A percentile compares a stretch with the other conserved stretches of the same genome.
Conservation (phyloP, 1,140 invertebrate genomes). For the Rhynchophorus ferrugineus region DNA sequence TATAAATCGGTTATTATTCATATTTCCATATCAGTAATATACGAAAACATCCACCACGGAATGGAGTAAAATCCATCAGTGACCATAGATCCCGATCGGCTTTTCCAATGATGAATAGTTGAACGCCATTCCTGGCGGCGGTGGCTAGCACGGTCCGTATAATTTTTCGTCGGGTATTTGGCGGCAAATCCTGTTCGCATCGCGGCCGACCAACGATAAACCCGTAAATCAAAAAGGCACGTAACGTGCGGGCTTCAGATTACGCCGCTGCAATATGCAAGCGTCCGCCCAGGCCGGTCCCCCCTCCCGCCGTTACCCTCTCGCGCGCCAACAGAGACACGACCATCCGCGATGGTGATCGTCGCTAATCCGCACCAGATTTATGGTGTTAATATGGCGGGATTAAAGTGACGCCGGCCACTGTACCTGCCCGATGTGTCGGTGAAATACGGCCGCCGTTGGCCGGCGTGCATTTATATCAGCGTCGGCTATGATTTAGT, state of each 20-base stretch:
- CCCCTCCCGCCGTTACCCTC: neutral
- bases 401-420: constrained; percentile 39
- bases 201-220: neutral
- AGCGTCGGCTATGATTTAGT: neutral
- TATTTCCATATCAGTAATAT: too few species aligned
- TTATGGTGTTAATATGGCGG: constrained; percentile 56
- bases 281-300: neutral
- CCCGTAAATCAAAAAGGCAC: constrained; percentile 12
- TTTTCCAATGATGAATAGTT: too few species aligned
- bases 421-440: constrained; percentile 10
- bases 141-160: too few species aligned
- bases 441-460: neutral
- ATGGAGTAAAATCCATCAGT: too few species aligned
- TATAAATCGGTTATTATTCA: too few species aligned
- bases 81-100: too few species aligned
- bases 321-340: neutral
- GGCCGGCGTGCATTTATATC: neutral
- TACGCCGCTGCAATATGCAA: constrained; percentile 9
- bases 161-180: neutral
- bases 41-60: too few species aligned
- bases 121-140: too few species aligned
- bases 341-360: constrained; percentile 17
- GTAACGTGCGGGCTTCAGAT: constrained; percentile 13
- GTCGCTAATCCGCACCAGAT: constrained; percentile 45
- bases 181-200: neutral